Evolutionary conservation across 2,888 invertebrate genomes (phyloP).

Genomic region (Ichneumon xanthorius): DNA sequence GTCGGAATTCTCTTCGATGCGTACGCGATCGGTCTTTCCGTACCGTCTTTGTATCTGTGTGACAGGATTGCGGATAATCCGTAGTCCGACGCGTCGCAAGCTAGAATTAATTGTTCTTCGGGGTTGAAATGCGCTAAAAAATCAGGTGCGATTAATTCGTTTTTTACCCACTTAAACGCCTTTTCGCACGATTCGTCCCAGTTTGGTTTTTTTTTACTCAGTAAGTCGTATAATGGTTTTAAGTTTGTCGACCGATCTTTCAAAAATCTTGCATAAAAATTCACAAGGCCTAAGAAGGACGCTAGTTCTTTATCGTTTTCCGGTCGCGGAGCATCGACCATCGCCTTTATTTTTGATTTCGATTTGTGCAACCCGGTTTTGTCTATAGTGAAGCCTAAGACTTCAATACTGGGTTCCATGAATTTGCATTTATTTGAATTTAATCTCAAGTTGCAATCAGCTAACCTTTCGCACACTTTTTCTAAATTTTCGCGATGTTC

Average conservation of each 20-base stretch:
- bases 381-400: too few species aligned
- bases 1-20: constrained; percentile 53
- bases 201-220: constrained; percentile 22
- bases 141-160: constrained; percentile 57
- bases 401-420: too few species aligned
- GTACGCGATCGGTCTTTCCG: constrained; percentile 44
- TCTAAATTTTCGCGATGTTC: too few species aligned
- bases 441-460: too few species aligned
- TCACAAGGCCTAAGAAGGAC: neutral
- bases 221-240: constrained; percentile 59
- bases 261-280: constrained; percentile 28
- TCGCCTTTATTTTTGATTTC: too few species aligned
- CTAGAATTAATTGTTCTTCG: constrained; percentile 56
- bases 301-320: too few species aligned
- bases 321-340: too few species aligned
- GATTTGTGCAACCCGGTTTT: too few species aligned
- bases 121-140: constrained; percentile 64
- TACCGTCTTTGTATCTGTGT: constrained; percentile 52
- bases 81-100: constrained; percentile 66
- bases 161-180: constrained; percentile 64
- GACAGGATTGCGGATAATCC: constrained; percentile 63
- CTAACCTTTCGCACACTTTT: too few species aligned
- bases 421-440: too few species aligned
- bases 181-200: constrained; percentile 61
- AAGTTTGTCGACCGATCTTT: constrained; percentile 1